phyloP scores from a whole-genome alignment of 2,113 vertebrate species.

The Clarias batrachus region DNA sequence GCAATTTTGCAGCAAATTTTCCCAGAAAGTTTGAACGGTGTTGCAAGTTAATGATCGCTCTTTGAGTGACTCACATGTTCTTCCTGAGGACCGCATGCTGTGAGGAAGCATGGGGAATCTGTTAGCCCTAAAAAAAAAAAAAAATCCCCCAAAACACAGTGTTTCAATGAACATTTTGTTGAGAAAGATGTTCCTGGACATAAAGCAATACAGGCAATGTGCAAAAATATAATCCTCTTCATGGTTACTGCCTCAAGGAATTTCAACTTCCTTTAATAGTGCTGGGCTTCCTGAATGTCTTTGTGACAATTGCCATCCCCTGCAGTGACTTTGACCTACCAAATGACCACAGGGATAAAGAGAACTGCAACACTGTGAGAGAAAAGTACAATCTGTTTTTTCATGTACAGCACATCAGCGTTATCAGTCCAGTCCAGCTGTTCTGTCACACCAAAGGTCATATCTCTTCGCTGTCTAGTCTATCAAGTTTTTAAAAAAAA shows the following conservation, averaged over 20 bases:
- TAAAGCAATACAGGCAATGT: background rate
- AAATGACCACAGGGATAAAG: background rate
- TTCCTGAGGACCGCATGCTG: background rate
- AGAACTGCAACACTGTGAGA: background rate
- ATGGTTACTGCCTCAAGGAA: background rate
- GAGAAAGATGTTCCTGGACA: background rate
- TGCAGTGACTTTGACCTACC: background rate
- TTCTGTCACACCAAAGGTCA: background rate
- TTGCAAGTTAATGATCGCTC: background rate
- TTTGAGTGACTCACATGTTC: background rate
- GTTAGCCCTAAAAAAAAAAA: too few species aligned
- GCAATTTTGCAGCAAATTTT: background rate
- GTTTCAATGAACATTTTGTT: background rate
- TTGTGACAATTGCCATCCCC: background rate
- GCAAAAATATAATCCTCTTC: background rate
- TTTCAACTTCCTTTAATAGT: background rate
- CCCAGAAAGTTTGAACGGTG: background rate
- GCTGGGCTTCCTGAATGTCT: background rate
- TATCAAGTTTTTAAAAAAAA: too few species aligned
- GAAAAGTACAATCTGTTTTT: background rate
- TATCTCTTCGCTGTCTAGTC: background rate
- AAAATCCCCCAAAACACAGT: too few species aligned
- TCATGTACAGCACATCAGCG: background rate
- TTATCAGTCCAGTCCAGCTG: background rate
- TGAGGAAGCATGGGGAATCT: background rate